Conservation (phyloP, 2,888 invertebrate genomes). For the Euclidia mi region DNA sequence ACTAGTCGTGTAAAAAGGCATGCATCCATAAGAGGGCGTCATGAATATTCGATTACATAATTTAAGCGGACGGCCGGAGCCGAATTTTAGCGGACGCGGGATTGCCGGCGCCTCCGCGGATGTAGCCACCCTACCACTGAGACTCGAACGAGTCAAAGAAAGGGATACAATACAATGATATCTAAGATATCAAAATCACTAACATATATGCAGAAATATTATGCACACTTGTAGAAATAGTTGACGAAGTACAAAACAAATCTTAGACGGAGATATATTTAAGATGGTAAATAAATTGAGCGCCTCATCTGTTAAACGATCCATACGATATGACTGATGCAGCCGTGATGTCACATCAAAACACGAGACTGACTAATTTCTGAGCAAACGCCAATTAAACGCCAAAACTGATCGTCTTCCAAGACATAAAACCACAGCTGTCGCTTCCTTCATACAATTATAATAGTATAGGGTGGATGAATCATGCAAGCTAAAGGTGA, state of each 20-base stretch:
- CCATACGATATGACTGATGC: constrained; percentile 10
- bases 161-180: not conserved
- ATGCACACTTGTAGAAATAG: no score
- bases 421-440: constrained; percentile 51
- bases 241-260: no score
- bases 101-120: constrained; percentile 71
- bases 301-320: constrained; percentile 6
- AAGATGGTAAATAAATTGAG: constrained; percentile 4
- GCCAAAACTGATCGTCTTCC: constrained; percentile 30
- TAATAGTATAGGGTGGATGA: constrained; percentile 31
- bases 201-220: no score
- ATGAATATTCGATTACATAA: constrained; percentile 84
- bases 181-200: no score
- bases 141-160: constrained; percentile 39
- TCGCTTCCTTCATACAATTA: constrained; percentile 26
- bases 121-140: constrained; percentile 58
- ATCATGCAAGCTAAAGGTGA: constrained; percentile 28
- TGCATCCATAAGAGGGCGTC: constrained; percentile 69
- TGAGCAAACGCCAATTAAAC: constrained; percentile 35
- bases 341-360: constrained; percentile 18
- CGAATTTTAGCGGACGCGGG: constrained; percentile 60
- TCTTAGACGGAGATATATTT: not conserved
- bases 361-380: constrained; percentile 42
- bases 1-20: constrained; percentile 62
- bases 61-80: constrained; percentile 68